Evolutionary conservation across 2,888 invertebrate genomes (phyloP).

Genomic region (Platypus cylindrus): DNA sequence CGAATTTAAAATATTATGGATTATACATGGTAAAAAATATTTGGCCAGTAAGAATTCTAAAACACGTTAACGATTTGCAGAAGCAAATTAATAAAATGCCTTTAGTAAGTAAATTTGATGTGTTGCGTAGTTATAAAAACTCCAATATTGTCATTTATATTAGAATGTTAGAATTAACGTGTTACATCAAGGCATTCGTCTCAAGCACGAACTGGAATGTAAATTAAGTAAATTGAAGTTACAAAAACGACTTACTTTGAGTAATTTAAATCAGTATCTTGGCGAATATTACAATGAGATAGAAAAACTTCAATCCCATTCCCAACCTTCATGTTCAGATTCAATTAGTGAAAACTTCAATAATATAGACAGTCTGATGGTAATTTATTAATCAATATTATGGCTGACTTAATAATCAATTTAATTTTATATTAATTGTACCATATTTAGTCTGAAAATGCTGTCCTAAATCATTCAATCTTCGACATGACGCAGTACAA

Average conservation of each 20-base stretch:
- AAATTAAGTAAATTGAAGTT: slow-evolving; percentile 25
- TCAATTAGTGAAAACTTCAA: too few species aligned
- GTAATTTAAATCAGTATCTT: slow-evolving; percentile 20
- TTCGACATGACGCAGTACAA: too few species aligned
- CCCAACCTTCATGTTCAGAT: too few species aligned
- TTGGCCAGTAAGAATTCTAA: slow-evolving; percentile 44
- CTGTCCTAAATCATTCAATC: too few species aligned
- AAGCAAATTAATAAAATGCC: slow-evolving; percentile 12
- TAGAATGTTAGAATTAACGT: slow-evolving; percentile 17
- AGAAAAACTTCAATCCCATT: slow-evolving; percentile 10
- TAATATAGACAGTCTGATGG: too few species aligned
- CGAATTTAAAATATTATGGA: slow-evolving; percentile 50
- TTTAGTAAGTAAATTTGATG: slow-evolving; percentile 9
- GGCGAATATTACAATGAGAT: slow-evolving; percentile 18
- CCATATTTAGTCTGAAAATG: too few species aligned
- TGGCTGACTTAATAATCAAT: too few species aligned
- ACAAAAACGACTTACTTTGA: slow-evolving; percentile 19
- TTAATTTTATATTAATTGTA: too few species aligned
- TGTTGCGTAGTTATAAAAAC: not conserved
- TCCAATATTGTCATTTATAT: slow-evolving; percentile 8
- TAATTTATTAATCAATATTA: too few species aligned
- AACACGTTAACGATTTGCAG: slow-evolving; percentile 40
- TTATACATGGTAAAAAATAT: slow-evolving; percentile 49
- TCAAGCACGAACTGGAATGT: slow-evolving; percentile 29
- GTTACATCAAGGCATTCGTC: slow-evolving; percentile 18